phyloP scores from a whole-genome alignment of 2,888 invertebrate genomes.

The Eupelmus urozonus region DNA sequence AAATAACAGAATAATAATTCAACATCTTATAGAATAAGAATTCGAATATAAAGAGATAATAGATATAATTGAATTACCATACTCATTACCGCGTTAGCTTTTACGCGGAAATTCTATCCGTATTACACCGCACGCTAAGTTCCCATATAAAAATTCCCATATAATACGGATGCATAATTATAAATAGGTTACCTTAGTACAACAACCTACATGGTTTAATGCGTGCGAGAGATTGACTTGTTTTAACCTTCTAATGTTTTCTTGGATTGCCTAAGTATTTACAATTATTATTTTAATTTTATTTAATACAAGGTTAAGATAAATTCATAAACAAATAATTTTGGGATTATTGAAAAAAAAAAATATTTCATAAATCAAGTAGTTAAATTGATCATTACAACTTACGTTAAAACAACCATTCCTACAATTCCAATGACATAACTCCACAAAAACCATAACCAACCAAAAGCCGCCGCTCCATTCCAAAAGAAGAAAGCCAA shows the following conservation, averaged over 20 bases:
- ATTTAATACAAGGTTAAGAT: no score
- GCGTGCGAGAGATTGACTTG: background rate
- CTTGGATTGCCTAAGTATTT: no score
- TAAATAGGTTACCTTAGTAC: conserved; percentile 28
- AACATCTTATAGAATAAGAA: conserved; percentile 19
- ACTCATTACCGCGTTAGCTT: conserved; percentile 26
- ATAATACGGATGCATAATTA: background rate
- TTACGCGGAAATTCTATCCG: background rate
- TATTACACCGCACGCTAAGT: background rate
- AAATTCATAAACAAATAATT: no score
- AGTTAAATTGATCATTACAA: no score
- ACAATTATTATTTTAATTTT: no score
- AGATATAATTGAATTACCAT: conserved; percentile 44
- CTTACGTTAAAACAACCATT: no score
- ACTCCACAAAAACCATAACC: no score
- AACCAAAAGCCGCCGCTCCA: no score
- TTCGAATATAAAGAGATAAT: conserved; percentile 26
- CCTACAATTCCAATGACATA: no score
- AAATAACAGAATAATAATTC: background rate
- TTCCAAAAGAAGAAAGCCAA: no score
- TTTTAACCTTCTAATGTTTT: background rate
- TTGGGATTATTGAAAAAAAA: no score
- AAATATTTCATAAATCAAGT: no score
- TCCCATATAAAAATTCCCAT: conserved; percentile 34
- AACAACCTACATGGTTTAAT: background rate